Evolutionary conservation across 2,888 invertebrate genomes (phyloP), one percentile per base, ranked within the genome.

Genomic region (Myopa testacea): DNA sequence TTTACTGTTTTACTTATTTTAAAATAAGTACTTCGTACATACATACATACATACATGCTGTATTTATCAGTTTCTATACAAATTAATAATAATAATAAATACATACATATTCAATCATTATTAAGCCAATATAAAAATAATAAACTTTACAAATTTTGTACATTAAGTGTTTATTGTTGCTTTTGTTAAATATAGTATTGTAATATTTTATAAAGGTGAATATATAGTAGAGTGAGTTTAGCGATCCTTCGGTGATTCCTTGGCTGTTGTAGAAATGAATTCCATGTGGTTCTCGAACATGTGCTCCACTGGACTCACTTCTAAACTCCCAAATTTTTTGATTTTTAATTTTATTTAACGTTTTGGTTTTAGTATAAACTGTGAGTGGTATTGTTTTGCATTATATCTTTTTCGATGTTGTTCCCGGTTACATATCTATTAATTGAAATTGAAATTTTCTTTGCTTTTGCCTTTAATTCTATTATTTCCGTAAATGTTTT

Each of bases 81-180:
- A 70, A 34, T 50, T 34, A 26, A 37, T 67, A 65, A 74, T 26
- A 67, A 50, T 58, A 37, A 52, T 37, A 55, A 65, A 75, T 74
- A 74, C 65, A 58, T 69, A 63, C 58, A 68, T 26, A 26, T n/a
- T 73, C 37, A 75, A 38, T 16, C 70, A 76, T 26, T 26, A 52
- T 65, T 79, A 81, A 81, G 80, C 81, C 81, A 82, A 82, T 82
- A 82, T 82, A 82, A 82, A 82, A 81, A 80, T 80, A 65, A 76
- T 76, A 82, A 80, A 80, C 76, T 81, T 78, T 82, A 81, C 79
- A 82, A 81, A 78, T 81, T 75, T 81, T 80, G 78, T 82, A 81
- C 81, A 79, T 81, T 77, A 78, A 79, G 76, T 76, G 75, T 45
- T 34, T 65, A 52, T 52, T 50, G 72, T 73, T 65, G 65, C 55